Evolutionary conservation across 2,797 vertebrate species (phyloP).

Genomic region (Mionectes olivaceus): DNA sequence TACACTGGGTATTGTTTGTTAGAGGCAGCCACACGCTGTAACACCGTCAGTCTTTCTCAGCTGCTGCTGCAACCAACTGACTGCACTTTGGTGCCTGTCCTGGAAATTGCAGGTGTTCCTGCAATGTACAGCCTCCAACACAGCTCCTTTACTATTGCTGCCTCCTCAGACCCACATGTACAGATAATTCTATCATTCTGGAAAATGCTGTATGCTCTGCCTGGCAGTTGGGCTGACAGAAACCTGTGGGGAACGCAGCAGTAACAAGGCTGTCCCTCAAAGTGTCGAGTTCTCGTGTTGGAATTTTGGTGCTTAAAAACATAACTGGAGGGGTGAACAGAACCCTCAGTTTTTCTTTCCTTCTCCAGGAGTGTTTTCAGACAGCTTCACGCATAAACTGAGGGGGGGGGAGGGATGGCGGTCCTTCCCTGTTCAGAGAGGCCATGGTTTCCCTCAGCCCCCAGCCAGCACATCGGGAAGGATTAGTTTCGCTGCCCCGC

Average conservation of each 20-base stretch:
- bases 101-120: not conserved
- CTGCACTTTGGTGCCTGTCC: not conserved
- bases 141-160: not conserved
- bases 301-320: not conserved
- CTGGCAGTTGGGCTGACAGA: not conserved
- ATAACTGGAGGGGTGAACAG: not conserved
- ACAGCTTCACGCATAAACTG: not conserved
- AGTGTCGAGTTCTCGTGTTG: not conserved
- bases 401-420: not conserved
- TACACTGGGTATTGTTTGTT: rapidly evolving
- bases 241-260: not conserved
- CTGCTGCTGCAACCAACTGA: rapidly evolving
- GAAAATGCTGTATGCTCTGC: not conserved
- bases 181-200: not conserved
- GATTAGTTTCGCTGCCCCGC: not conserved
- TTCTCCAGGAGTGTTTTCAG: not conserved
- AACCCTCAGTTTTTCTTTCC: not conserved
- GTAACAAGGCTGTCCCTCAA: not conserved
- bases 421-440: not conserved
- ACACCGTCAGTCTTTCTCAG: rapidly evolving
- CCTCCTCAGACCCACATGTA: rapidly evolving
- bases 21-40: not conserved
- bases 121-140: not conserved
- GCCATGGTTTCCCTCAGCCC: not conserved
- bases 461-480: not conserved